phyloP scores from a whole-genome alignment of 2,797 vertebrate genomes.

The Lateolabrax maculatus region DNA sequence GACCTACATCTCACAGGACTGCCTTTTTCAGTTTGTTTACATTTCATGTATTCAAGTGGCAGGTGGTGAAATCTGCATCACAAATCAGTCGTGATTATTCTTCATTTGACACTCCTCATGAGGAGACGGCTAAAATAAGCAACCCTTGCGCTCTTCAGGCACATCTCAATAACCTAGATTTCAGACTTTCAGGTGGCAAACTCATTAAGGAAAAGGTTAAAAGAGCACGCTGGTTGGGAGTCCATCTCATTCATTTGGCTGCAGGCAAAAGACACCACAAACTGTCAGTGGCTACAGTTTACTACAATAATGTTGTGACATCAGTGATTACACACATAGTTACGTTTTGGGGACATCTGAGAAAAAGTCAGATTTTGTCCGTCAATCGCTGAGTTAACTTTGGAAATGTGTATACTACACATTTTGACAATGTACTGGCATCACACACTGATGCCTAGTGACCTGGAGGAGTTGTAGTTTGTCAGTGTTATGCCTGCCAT shows the following conservation, averaged over 20 bases:
- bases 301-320: not conserved
- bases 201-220: conserved; percentile 61
- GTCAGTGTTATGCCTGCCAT: not conserved
- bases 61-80: conserved; percentile 55
- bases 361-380: not conserved
- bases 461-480: not conserved
- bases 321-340: not conserved
- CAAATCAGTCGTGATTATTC: conserved; percentile 73
- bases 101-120: conserved; percentile 44
- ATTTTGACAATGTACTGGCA: not conserved
- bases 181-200: conserved; percentile 49
- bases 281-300: conserved; percentile 1
- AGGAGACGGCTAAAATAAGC: conserved; percentile 66
- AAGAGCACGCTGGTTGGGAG: conserved; percentile 14
- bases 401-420: no score
- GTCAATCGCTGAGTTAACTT: not conserved
- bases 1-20: not conserved
- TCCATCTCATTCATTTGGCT: conserved; percentile 15
- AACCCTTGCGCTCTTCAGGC: conserved; percentile 44
- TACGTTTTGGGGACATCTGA: not conserved
- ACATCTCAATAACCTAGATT: conserved; percentile 36
- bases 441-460: not conserved
- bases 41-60: conserved; percentile 39
- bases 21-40: conserved; percentile 54
- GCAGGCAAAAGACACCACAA: conserved; percentile 6